Base-by-base conservation (phyloP, 1,140 invertebrate genomes). In the Ceratosolen solmsi region DNA sequence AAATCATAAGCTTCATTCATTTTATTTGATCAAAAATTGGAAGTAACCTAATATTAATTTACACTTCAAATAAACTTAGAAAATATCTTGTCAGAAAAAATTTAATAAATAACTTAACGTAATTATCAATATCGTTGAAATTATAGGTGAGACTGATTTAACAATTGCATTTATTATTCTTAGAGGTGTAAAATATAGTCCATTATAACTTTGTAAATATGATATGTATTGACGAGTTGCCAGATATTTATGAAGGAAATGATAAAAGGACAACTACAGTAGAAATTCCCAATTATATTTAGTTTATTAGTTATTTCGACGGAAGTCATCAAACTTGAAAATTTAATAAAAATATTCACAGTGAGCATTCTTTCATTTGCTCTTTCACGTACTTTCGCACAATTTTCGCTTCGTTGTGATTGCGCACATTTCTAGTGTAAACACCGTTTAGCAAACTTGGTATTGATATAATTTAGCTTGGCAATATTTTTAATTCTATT, bases 331-430 rank as follows among this genome's bases (percentile, higher is more conserved):
- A 91, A 91, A 92, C 88, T 91, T 91, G 90, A 91, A 92, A 92
- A 92, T 92, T 92, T 91, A 92, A 92, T 91, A 91, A 92, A 92
- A 92, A 92, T 92, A 92, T 92, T 92, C 91, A 92, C 91, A 91
- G 85, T 91, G 89, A 91, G 88, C 90, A 91, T 89, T 91, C 88
- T 87, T 85, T 88, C 87, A 87, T 87, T 82, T 86, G 83, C 86
- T 84, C 85, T 86, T 84, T 86, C 85, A 68, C 84, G 85, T 83
- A 79, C 79, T 86, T 85, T 86, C 84, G 80, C 82, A 84, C 83
- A 87, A 85, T 85, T 85, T 86, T 85, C 83, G 86, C 77, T 74
- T 74, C 33, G 68, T 71, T 76, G 70, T 68, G 74, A 75, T 83
- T 68, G 68, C 80, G 70, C 76, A 54, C 75, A 78, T 83, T 83